Evolutionary conservation across 2,888 invertebrate species (phyloP), one percentile per base, ranked within the genome.

Genomic region (Philopedon plagiatum): DNA sequence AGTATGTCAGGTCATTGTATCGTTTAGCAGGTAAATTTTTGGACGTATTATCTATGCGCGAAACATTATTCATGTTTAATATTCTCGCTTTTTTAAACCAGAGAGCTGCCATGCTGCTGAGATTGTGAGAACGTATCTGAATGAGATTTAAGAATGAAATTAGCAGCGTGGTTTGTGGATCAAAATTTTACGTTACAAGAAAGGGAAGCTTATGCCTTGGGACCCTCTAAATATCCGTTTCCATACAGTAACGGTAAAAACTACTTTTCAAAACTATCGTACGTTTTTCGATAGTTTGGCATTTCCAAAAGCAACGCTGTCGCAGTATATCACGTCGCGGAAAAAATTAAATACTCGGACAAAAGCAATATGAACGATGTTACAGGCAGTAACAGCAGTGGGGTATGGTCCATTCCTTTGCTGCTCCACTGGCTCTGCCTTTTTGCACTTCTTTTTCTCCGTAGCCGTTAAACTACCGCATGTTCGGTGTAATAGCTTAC

Each of bases 401-500:
- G 37, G 26, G 58, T 21, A 32, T 41, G 39, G 60, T 60, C 41
- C 39, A 37, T 37, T 58, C 39, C 39, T 68, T 51, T 39, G 68
- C 61, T 67, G 54, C 58, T 37, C 39, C 60, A 51, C 37, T 68
- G 44, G 65, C 57, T 51, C 41, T 81, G 82, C 81, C 80, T 80
- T 82, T 81, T 80, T 80, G 79, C 76, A 76, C 73, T 77, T 76
- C 77, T 79, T 78, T 76, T 77, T 80, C 80, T 79, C 81, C 78
- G 78, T 81, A 80, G 79, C 77, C 79, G 79, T 80, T 80, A 79
- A 81, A 81, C 80, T 81, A 68, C 68, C 68, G 54, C 68, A 68
- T 68, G 51, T 68, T 80, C 81, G 81, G 79, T 78, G 80, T 83
- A 83, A 84, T 83, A 80, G 83, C 82, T 84, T 83, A 82, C 80